These are phyloP conservation scores for Pogonomyrmex californicus DNA, from an alignment of 1,140 invertebrate genomes.

Conservation along the genomic window DNA sequence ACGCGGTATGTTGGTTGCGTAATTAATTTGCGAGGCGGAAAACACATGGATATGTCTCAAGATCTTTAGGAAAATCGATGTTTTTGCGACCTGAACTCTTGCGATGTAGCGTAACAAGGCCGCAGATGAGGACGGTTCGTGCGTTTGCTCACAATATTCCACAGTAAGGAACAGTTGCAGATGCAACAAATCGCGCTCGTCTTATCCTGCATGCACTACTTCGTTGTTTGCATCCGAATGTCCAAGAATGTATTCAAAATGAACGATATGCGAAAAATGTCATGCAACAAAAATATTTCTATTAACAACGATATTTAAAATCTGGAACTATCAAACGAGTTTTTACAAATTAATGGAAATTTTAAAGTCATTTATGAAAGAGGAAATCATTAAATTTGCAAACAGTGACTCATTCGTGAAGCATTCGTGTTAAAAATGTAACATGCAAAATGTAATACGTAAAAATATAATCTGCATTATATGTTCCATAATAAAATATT, in stretches of 20 bases:
- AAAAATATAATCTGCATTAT: slow-evolving; percentile 1
- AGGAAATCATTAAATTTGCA: neutral
- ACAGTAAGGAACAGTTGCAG: slow-evolving; percentile 43
- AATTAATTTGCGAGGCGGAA: slow-evolving; percentile 56
- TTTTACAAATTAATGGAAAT: neutral
- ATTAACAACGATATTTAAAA: neutral
- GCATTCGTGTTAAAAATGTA: neutral
- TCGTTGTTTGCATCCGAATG: slow-evolving; percentile 42
- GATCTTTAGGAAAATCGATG: slow-evolving; percentile 58
- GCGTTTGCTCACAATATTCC: slow-evolving; percentile 54
- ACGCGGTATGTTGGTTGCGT: neutral
- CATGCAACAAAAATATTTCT: neutral
- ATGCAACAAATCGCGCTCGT: slow-evolving; percentile 54
- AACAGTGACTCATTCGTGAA: slow-evolving; percentile 4
- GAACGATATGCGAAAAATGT: neutral
- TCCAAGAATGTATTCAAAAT: neutral
- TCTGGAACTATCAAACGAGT: neutral
- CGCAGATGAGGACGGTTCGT: slow-evolving; percentile 39
- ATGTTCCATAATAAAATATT: slow-evolving; percentile 40
- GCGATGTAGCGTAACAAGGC: slow-evolving; percentile 32
- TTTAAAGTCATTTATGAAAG: neutral
- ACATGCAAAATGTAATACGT: neutral
- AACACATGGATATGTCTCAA: slow-evolving; percentile 6
- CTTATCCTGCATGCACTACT: slow-evolving; percentile 25
- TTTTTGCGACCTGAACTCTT: slow-evolving; percentile 44